Evolutionary conservation across 2,888 invertebrate genomes (phyloP).

Genomic region (Sarcophaga subvicina): DNA sequence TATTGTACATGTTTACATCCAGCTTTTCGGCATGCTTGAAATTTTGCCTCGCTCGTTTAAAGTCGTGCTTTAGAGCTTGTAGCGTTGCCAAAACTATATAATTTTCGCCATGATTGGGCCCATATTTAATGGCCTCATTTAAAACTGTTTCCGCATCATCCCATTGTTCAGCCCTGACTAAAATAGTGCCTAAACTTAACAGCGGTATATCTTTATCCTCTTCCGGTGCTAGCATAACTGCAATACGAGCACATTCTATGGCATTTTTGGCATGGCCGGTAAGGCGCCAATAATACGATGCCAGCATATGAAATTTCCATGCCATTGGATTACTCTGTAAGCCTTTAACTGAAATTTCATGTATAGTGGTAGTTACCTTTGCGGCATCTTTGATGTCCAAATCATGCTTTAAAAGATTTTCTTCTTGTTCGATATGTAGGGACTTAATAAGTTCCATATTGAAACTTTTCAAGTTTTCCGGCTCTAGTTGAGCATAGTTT

Average conservation of each 20-base stretch:
- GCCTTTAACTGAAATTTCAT: slow-evolving; percentile 74
- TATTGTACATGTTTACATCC: slow-evolving; percentile 77
- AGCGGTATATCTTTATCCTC: slow-evolving; percentile 78
- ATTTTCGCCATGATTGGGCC: slow-evolving; percentile 78
- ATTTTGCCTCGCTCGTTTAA: slow-evolving; percentile 78
- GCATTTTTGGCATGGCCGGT: slow-evolving; percentile 79
- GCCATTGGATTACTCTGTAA: slow-evolving; percentile 75
- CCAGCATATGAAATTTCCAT: slow-evolving; percentile 80
- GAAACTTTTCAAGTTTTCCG: slow-evolving; percentile 76
- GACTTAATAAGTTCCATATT: slow-evolving; percentile 71
- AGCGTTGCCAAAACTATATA: slow-evolving; percentile 79
- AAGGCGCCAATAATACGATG: slow-evolving; percentile 81
- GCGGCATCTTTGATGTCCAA: slow-evolving; percentile 54
- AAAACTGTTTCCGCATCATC: slow-evolving; percentile 78
- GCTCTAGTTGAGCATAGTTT: slow-evolving; percentile 71
- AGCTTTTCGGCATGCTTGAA: slow-evolving; percentile 78
- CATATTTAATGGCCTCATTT: slow-evolving; percentile 78
- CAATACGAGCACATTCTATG: slow-evolving; percentile 79
- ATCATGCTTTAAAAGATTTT: slow-evolving; percentile 72
- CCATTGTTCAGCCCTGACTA: slow-evolving; percentile 77
- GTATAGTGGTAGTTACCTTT: slow-evolving; percentile 74
- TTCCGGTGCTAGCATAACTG: slow-evolving; percentile 77
- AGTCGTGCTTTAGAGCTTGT: slow-evolving; percentile 79
- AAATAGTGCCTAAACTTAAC: slow-evolving; percentile 79
- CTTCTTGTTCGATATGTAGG: slow-evolving; percentile 77